Percentiles rank a stretch among this genome's conserved stretches.
These are phyloP conservation scores for Apoda limacodes DNA, from an alignment of 2,888 invertebrate genomes.

Conservation along the genomic window DNA sequence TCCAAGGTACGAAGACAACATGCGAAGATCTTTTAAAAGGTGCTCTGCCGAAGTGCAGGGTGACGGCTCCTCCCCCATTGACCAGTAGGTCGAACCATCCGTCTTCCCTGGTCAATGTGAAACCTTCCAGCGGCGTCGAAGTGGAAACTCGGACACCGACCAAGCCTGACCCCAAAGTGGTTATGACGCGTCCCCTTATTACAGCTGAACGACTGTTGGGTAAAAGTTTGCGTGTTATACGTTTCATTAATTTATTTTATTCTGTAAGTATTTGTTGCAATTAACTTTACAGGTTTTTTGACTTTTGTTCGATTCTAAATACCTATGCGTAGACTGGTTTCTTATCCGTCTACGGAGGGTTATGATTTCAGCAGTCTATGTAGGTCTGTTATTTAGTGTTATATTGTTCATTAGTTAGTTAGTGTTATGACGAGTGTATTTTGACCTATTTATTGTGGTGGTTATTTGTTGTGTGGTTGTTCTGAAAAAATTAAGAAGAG, in stretches of 20 bases:
- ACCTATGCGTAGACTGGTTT: too few relatives aligned
- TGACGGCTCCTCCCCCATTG: slow-evolving; percentile 98
- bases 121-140: slow-evolving; percentile 94
- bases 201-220: slow-evolving; percentile 93
- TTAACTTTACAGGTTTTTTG: not conserved
- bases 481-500: too few relatives aligned
- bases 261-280: not conserved
- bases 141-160: slow-evolving; percentile 97
- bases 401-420: too few relatives aligned
- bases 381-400: too few relatives aligned
- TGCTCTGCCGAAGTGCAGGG: slow-evolving; percentile 91
- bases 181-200: slow-evolving; percentile 93
- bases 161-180: slow-evolving; percentile 90
- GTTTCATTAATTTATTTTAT: not conserved
- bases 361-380: too few relatives aligned
- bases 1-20: slow-evolving; percentile 96
- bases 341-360: too few relatives aligned
- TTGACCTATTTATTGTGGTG: too few relatives aligned
- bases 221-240: slow-evolving; percentile 10
- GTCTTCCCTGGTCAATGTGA: slow-evolving; percentile 91
- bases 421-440: too few relatives aligned
- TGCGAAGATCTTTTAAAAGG: slow-evolving; percentile 90
- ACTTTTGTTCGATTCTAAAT: too few relatives aligned
- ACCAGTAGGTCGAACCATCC: slow-evolving; percentile 98
- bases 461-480: too few relatives aligned